These are phyloP conservation scores for Lithobates pipiens DNA, from an alignment of 2,797 vertebrate species.

Conservation along the genomic window DNA sequence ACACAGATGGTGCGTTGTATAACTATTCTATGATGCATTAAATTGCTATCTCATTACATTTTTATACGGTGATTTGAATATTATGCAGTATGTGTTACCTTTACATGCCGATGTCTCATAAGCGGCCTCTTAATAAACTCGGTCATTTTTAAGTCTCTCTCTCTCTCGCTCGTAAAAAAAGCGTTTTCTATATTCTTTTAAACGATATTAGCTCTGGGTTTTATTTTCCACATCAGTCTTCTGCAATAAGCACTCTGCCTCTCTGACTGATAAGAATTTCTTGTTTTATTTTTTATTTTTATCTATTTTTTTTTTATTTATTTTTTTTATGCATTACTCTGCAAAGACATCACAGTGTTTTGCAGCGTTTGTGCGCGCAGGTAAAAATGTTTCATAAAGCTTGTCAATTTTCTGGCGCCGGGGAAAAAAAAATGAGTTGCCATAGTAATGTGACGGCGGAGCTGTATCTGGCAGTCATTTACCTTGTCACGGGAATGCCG, in stretches of 20 bases:
- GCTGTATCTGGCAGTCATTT: conserved; percentile 24
- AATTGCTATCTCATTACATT: conserved; percentile 42
- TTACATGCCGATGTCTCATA: conserved; percentile 7
- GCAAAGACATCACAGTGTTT: conserved; percentile 8
- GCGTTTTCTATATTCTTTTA: conserved; percentile 32
- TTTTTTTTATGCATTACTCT: background rate
- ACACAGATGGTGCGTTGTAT: conserved; percentile 28
- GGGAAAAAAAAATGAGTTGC: conserved; percentile 36
- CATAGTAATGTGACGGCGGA: conserved; percentile 37
- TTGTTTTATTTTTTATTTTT: background rate
- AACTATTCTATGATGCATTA: conserved; percentile 57
- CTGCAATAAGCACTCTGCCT: background rate
- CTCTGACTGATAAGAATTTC: background rate
- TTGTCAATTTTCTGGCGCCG: conserved; percentile 22
- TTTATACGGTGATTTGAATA: conserved; percentile 43
- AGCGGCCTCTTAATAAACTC: conserved; percentile 28
- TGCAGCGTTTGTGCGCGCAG: conserved; percentile 4
- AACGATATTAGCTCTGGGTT: conserved; percentile 13
- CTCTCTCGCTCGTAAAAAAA: background rate
- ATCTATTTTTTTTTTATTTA: background rate
- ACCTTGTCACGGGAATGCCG: conserved; percentile 27
- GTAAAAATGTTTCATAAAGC: conserved; percentile 25
- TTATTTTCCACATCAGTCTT: conserved; percentile 27
- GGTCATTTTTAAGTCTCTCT: conserved; percentile 20
- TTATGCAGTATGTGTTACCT: conserved; percentile 36